Evolutionary conservation across 2,888 invertebrate genomes (phyloP).

Genomic region (Hedya salicella): DNA sequence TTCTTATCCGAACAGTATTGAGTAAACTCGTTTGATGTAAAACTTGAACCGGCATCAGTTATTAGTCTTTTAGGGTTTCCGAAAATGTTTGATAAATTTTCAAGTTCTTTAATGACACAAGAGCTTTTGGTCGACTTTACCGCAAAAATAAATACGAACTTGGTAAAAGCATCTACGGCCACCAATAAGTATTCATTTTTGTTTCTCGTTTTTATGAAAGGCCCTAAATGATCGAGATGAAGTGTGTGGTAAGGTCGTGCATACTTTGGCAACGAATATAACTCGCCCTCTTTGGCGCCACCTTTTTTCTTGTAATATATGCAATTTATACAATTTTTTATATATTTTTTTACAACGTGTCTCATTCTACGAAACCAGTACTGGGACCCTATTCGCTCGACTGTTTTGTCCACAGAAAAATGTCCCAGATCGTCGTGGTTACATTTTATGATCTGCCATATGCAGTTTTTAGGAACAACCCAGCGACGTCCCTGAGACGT

Average conservation of each 20-base stretch:
- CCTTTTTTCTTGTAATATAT: too few relatives aligned
- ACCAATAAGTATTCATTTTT: slow-evolving; percentile 48
- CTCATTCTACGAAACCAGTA: slow-evolving; percentile 5
- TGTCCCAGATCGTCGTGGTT: not conserved
- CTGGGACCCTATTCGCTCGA: not conserved
- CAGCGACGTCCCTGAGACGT: not conserved
- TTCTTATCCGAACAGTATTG: slow-evolving; percentile 40
- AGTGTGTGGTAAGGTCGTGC: too few relatives aligned
- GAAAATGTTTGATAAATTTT: slow-evolving; percentile 43
- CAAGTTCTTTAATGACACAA: slow-evolving; percentile 39
- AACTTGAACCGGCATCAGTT: slow-evolving; percentile 45
- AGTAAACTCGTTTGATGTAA: slow-evolving; percentile 41
- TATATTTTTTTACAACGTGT: not conserved
- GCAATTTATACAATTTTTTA: slow-evolving; percentile 5
- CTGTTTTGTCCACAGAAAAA: slow-evolving; percentile 1
- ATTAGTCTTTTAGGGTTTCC: slow-evolving; percentile 46
- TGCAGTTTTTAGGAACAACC: slow-evolving; percentile 1
- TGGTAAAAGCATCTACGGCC: slow-evolving; percentile 47
- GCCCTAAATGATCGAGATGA: slow-evolving; percentile 49
- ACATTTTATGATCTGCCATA: slow-evolving; percentile 4
- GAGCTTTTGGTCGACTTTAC: slow-evolving; percentile 20
- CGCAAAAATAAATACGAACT: slow-evolving; percentile 35
- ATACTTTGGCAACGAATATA: slow-evolving; percentile 48
- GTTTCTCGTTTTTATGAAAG: slow-evolving; percentile 49
- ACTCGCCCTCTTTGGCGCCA: slow-evolving; percentile 45